These are phyloP conservation scores for Phytoseiulus persimilis DNA, from an alignment of 2,888 invertebrate species.

Conservation along the genomic window DNA sequence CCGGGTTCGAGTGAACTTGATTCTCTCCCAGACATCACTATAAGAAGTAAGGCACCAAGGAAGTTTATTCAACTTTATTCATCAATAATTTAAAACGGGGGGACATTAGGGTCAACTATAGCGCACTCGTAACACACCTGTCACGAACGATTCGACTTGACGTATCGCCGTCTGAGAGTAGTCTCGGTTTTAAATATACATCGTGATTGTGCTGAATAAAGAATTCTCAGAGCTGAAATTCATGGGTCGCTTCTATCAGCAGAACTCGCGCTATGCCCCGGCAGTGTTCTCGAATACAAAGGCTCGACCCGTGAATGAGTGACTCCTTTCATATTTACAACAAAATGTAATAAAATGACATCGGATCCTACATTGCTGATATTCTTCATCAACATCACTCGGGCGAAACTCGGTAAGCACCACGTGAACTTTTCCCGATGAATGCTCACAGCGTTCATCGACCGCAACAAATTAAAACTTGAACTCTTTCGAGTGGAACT, in stretches of 20 bases:
- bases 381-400: background rate
- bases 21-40: too few species aligned
- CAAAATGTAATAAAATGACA: background rate
- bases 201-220: background rate
- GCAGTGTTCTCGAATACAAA: background rate
- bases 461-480: background rate
- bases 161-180: background rate
- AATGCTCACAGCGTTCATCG: background rate
- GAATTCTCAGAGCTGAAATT: background rate
- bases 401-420: background rate
- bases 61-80: background rate
- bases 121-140: background rate
- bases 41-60: background rate
- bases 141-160: background rate
- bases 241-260: background rate
- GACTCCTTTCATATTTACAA: background rate
- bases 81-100: background rate
- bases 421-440: background rate
- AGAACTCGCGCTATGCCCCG: background rate
- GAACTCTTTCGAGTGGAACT: background rate
- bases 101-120: background rate
- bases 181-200: background rate
- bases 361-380: background rate
- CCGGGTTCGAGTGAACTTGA: too few species aligned
- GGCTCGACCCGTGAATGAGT: background rate